Evolutionary conservation across 1,140 invertebrate species (phyloP).

Genomic region (Tetragnatha versicolor): DNA sequence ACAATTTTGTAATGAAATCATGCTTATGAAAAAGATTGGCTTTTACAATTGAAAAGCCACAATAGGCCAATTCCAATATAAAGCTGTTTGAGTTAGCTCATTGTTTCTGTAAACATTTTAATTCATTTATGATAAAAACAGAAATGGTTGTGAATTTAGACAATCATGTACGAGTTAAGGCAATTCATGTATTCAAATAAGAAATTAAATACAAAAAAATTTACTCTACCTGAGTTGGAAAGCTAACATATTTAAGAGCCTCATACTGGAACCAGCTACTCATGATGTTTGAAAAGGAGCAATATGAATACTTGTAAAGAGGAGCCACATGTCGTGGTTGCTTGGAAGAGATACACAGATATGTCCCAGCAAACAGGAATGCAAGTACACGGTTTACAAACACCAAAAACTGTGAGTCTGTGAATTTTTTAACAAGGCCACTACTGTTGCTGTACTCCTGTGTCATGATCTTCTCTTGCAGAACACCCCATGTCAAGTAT

Average conservation of each 20-base stretch:
- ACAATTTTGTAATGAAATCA: no score
- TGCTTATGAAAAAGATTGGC: no score
- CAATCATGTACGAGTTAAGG: no score
- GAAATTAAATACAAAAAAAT: no score
- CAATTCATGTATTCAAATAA: no score
- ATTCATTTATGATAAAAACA: no score
- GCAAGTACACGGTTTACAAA: conserved; percentile 92
- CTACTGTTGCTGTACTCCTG: conserved; percentile 74
- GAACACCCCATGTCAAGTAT: conserved; percentile 91
- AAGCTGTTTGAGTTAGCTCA: no score
- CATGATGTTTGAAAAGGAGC: conserved; percentile 97
- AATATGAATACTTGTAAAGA: conserved; percentile 95
- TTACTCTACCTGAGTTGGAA: conserved; percentile 97
- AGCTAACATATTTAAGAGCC: conserved; percentile 97
- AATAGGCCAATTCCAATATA: no score
- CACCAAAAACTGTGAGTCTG: conserved; percentile 93
- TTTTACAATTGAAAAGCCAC: no score
- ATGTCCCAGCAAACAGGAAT: conserved; percentile 75
- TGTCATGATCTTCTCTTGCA: conserved; percentile 74
- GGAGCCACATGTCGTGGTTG: conserved; percentile 80
- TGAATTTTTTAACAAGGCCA: conserved; percentile 74
- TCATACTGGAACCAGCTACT: conserved; percentile 99
- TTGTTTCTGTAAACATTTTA: no score
- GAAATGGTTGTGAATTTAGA: no score
- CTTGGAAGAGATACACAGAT: conserved; percentile 68